Evolutionary conservation across 2,113 vertebrate genomes (phyloP), one percentile per base, ranked within the genome.

Genomic region (Hyaena hyaena): DNA sequence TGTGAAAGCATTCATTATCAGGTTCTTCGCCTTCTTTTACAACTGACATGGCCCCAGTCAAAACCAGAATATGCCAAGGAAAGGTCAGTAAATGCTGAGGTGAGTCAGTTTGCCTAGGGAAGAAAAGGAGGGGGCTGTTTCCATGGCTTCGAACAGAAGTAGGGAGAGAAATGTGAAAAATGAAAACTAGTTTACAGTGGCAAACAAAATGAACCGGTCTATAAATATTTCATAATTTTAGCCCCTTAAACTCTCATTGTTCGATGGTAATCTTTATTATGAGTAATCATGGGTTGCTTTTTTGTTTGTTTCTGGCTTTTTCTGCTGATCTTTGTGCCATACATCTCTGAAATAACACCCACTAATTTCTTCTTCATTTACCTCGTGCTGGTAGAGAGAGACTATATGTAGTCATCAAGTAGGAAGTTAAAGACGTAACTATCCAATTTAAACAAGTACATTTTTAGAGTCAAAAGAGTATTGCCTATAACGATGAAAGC

Each of bases 201-300:
- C 87, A 95, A 93, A 96, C 92, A 87, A 92, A 97, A 96, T 58
- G 28, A 97, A 92, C 93, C 26, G 88, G 50, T 96, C 98, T 98
- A 98, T 98, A 98, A 98, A 98, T 97, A 98, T 90, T 96, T 96
- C 91, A 90, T 96, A 53, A 94, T 97, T 88, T 93, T 77, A 97
- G 94, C 55, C 84, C 93, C 90, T 50, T 88, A 81, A 71, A 85
- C 31, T 39, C 84, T 94, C 88, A 86, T 93, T 97, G 94, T 97
- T 93, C 77, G 48, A 81, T 96, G 95, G 95, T 97, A 88, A 93
- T 97, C 94, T 95, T 88, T 97, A 94, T 91, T 73, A 90, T 97
- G 97, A 97, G 80, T 97, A 97, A 98, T 98, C 87, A 88, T 19
- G 80, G 97, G 97, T 93, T 96, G 90, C 90, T 95, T 92, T 97